These are phyloP conservation scores for Frieseomelitta varia DNA, from an alignment of 1,140 invertebrate genomes.

Conservation along the genomic window DNA sequence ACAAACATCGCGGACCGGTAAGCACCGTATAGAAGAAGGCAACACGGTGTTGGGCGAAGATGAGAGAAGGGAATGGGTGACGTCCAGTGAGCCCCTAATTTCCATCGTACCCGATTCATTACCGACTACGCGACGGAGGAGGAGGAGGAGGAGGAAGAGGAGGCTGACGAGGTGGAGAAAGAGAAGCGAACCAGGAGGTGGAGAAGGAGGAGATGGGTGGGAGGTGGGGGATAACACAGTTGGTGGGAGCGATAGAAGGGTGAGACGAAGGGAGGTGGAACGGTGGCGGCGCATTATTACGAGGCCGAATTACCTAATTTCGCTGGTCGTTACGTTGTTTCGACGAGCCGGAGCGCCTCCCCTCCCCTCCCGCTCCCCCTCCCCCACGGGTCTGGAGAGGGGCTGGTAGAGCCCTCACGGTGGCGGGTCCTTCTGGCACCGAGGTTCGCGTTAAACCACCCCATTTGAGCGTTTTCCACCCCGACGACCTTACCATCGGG, in stretches of 20 bases:
- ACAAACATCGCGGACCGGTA: constrained; percentile 56
- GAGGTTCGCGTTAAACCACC: constrained; percentile 82
- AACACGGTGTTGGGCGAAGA: constrained; percentile 44
- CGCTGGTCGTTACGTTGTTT: constrained; percentile 81
- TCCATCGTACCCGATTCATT: constrained; percentile 71
- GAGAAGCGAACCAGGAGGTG: constrained; percentile 36
- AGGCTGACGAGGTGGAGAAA: constrained; percentile 61
- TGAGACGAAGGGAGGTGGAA: constrained; percentile 36
- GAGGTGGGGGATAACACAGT: not conserved
- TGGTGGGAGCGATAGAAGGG: not conserved
- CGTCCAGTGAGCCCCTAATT: constrained; percentile 68
- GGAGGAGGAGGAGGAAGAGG: not conserved
- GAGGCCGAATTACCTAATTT: constrained; percentile 82
- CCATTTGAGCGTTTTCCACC: constrained; percentile 83
- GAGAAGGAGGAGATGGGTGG: not conserved
- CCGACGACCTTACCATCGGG: constrained; percentile 80
- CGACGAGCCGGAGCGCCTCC: constrained; percentile 68
- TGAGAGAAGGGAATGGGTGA: constrained; percentile 44
- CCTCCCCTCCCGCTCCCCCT: too few species aligned
- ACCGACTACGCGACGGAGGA: constrained; percentile 49
- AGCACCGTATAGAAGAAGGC: constrained; percentile 19
- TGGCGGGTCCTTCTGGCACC: constrained; percentile 79
- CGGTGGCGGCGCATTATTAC: constrained; percentile 79
- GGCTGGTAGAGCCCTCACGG: constrained; percentile 62
- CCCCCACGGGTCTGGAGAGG: constrained; percentile 47